Base-by-base conservation (phyloP, 2,888 invertebrate species). In the Tinea semifulvella region DNA sequence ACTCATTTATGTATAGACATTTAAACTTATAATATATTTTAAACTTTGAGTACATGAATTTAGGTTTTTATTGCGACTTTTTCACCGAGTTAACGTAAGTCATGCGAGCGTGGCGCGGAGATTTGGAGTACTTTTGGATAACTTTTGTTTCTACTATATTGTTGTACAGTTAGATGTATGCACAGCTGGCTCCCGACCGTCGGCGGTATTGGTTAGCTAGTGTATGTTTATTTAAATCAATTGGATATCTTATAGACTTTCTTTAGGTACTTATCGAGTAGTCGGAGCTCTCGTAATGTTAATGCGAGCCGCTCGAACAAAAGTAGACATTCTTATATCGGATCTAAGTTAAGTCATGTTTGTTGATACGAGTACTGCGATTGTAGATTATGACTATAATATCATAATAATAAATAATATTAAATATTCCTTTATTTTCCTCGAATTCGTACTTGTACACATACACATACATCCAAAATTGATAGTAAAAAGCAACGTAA, bases 401-500 rank as follows among this genome's bases (percentile, higher is more conserved):
- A n/a, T n/a, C n/a, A n/a, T 64, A 35, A 45, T 38, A 65, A 31
- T 20, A 65, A 71, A 75, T 70, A 72, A 70, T 76, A 71, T 75
- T 71, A 73, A 68, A 65, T 79, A 75, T 74, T 68, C 71, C 76
- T 79, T 77, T 79, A 69, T 75, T 79, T 77, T 77, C 74, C 71
- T 79, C 72, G 69, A 76, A 73, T 69, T 79, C 75, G 76, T 77
- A 74, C 72, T 74, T 79, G 77, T 79, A 79, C 76, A 77, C 77
- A 70, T 79, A 77, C 76, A 77, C 77, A 70, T 75, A 73, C 76
- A 79, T 79, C 76, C 70, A 76, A 79, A 77, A 80, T 80, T 80
- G 75, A 77, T 80, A 79, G 79, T 79, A 79, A 80, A 77, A 77
- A 74, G 70, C 76, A 77, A 79, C 79, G 74, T 79, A 79, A 80